Evolutionary conservation across 2,113 vertebrate genomes (phyloP), one percentile per base, ranked within the genome.

Genomic region (Saguinus imperator): DNA sequence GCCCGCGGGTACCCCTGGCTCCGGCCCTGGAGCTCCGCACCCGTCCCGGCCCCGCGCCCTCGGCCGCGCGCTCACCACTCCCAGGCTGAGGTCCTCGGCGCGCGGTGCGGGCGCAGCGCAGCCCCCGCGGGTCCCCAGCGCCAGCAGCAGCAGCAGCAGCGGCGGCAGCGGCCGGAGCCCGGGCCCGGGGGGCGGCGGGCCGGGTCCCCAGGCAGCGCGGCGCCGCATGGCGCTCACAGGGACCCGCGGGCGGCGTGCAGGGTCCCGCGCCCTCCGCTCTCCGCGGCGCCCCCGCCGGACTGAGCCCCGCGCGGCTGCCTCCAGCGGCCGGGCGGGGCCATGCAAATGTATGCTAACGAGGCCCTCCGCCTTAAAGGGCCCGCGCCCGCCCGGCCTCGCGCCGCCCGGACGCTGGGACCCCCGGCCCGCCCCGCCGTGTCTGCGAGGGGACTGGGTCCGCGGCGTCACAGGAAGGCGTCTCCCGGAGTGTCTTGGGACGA

Each of bases 11-110:
- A 32, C 75, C 73, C 40, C 16, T 3, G 23, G 3, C 61, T 14
- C 61, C 10, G 7, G 43, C 57, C 1, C 43, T 21, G 68, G 27
- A 45, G 40, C 43, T 43, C 43, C 29, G 29, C 21, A 11, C 37
- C 87, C 32, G 10, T 12, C 35, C 21, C 25, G 0, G 43, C 45
- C 52, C 86, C 58, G 11, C 9, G 45, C 48, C 80, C 70, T 11
- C 23, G n/a, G 43, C 21, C 5, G 81, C 23, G 82, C 98, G 99
- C 99, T 99, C 98, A 99, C 99, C 98, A 99, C 99, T 98, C 99
- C 99, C 45, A 98, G 98, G 98, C 99, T 99, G 98, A 99, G 98
- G 98, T 99, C 99, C 92, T 99, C 99, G 32, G 97, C 82, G 73
- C 97, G 99, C 98, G 96, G 98, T 98, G 97, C 97, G 90, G 96